Percentiles rank a stretch among this genome's conserved stretches.
Conservation (phyloP, 2,113 vertebrate genomes). For the Athene noctua region DNA sequence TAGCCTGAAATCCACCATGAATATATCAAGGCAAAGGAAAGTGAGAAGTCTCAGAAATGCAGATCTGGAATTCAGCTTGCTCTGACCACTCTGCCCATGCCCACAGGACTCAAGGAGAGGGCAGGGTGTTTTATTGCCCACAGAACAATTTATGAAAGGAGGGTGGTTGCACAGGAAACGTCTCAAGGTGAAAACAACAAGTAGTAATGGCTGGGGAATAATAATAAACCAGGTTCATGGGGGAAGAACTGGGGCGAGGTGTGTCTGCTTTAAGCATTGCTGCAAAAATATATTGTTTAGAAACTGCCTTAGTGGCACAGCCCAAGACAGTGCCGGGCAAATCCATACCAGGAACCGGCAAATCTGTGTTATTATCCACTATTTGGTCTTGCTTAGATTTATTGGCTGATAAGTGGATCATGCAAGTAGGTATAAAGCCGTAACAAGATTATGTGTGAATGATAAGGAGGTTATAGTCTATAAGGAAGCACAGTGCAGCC, state of each 20-base stretch:
- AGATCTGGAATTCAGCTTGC: background rate
- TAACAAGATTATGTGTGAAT: background rate
- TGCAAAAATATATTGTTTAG: background rate
- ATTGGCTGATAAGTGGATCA: background rate
- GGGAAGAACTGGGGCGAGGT: background rate
- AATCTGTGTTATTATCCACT: fast-evolving
- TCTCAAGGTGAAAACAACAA: background rate
- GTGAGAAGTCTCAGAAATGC: background rate
- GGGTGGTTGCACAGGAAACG: background rate
- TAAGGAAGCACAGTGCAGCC: background rate
- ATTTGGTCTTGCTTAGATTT: background rate
- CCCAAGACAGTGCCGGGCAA: background rate
- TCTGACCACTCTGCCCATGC: background rate
- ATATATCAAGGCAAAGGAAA: background rate
- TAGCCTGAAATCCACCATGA: background rate
- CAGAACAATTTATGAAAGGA: background rate
- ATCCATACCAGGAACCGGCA: fast-evolving
- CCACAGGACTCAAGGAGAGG: background rate
- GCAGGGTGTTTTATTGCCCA: background rate
- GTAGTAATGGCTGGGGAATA: background rate
- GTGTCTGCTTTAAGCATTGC: background rate
- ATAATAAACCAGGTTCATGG: background rate
- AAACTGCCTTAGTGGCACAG: background rate
- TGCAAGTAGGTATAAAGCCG: background rate
- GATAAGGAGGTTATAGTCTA: background rate